These are phyloP conservation scores for Brachirus orientalis DNA, from an alignment of 2,113 vertebrate species.

Conservation along the genomic window DNA sequence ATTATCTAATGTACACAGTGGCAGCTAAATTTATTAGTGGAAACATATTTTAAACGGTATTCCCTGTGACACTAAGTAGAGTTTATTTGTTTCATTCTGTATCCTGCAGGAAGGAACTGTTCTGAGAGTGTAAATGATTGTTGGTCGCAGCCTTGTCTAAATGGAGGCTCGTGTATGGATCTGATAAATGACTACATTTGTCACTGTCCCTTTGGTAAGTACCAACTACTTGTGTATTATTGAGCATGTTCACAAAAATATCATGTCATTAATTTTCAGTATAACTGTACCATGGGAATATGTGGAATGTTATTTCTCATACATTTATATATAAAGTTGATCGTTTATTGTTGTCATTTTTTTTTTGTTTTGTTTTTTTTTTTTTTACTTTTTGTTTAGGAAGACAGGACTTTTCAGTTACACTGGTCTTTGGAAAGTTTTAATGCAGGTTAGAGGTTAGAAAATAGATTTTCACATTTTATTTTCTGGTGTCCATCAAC, in stretches of 20 bases:
- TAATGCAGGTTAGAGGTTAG: constrained; percentile 1
- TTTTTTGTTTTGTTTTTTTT: too few species aligned
- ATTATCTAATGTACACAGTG: background rate
- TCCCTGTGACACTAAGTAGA: constrained; percentile 14
- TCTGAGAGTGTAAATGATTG: constrained; percentile 73
- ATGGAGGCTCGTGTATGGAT: constrained; percentile 82
- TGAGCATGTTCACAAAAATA: constrained; percentile 61
- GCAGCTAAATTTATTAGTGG: constrained; percentile 1
- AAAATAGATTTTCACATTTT: constrained; percentile 2
- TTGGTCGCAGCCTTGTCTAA: constrained; percentile 79
- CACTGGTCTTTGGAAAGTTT: background rate
- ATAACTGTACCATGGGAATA: constrained; percentile 20
- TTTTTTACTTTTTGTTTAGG: too few species aligned
- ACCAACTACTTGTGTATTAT: constrained; percentile 45
- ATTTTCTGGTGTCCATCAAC: background rate
- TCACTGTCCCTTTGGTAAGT: constrained; percentile 80
- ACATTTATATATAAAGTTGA: constrained; percentile 9
- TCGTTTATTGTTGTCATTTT: constrained; percentile 13
- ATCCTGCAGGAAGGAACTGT: constrained; percentile 78
- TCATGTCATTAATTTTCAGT: constrained; percentile 37
- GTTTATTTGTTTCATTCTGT: constrained; percentile 36
- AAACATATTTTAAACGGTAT: constrained; percentile 8
- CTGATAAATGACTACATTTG: constrained; percentile 79
- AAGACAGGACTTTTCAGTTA: background rate
- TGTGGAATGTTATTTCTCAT: constrained; percentile 13